Percentiles rank a stretch among this genome's conserved stretches.
These are phyloP conservation scores for Apocheima hispidaria DNA, from an alignment of 2,888 invertebrate genomes.

Conservation along the genomic window DNA sequence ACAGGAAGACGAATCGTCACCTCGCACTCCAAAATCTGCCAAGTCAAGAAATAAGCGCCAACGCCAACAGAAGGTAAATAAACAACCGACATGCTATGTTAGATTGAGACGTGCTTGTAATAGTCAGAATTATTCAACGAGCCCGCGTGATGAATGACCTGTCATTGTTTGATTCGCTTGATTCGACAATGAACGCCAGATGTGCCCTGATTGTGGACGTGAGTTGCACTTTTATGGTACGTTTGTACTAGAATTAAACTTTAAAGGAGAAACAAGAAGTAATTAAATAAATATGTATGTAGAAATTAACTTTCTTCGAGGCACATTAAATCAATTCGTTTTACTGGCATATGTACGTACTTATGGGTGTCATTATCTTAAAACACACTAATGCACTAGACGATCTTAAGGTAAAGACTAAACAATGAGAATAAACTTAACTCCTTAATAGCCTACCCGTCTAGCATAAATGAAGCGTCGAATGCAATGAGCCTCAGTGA, in stretches of 20 bases:
- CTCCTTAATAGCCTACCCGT: slow-evolving; percentile 23
- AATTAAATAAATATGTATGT: too few relatives aligned
- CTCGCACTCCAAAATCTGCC: too few relatives aligned
- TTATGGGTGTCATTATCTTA: too few relatives aligned
- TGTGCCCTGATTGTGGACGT: slow-evolving; percentile 45
- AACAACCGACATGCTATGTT: slow-evolving; percentile 20
- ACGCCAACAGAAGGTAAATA: background rate
- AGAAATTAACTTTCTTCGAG: background rate
- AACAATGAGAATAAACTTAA: slow-evolving; percentile 8
- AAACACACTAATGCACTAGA: background rate
- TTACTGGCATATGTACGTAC: too few relatives aligned
- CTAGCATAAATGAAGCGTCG: slow-evolving; percentile 29
- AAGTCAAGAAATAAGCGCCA: background rate
- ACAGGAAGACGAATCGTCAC: too few relatives aligned
- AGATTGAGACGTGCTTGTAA: slow-evolving; percentile 21
- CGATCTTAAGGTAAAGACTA: background rate
- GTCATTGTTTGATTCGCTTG: slow-evolving; percentile 33
- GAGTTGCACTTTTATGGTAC: slow-evolving; percentile 38
- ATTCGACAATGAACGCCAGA: slow-evolving; percentile 39
- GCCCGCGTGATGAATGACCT: slow-evolving; percentile 41
- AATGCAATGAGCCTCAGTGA: slow-evolving; percentile 32
- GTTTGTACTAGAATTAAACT: background rate
- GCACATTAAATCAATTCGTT: background rate
- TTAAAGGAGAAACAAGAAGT: background rate
- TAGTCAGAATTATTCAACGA: slow-evolving; percentile 34